These are phyloP conservation scores for Epinephelus moara DNA, from an alignment of 2,113 vertebrate genomes.

Conservation along the genomic window DNA sequence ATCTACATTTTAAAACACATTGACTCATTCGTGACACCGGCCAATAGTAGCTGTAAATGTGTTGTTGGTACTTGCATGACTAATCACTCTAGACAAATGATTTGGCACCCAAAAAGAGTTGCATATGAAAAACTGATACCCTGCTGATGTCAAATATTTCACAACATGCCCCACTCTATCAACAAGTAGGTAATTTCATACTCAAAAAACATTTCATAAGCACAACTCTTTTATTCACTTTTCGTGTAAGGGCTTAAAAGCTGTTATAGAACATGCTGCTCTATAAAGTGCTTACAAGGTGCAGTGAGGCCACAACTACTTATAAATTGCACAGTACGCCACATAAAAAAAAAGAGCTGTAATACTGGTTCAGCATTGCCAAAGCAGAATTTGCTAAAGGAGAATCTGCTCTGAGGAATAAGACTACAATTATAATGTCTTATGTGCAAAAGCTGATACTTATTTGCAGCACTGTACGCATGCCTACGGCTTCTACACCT, in stretches of 20 bases:
- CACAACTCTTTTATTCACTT: slow-evolving; percentile 44
- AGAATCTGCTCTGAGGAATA: not conserved
- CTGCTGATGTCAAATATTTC: slow-evolving; percentile 1
- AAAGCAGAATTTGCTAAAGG: not conserved
- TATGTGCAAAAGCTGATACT: not conserved
- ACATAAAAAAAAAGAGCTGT: slow-evolving; percentile 29
- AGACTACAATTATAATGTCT: not conserved
- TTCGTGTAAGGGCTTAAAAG: not conserved
- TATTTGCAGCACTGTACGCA: not conserved
- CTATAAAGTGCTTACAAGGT: slow-evolving; percentile 44
- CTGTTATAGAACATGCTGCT: not conserved
- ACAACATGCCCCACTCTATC: not conserved
- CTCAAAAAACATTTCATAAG: not conserved
- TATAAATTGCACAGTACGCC: not conserved
- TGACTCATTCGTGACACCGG: not conserved
- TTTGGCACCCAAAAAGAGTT: not conserved
- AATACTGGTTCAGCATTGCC: slow-evolving; percentile 59
- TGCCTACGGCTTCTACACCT: not conserved
- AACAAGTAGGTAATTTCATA: slow-evolving; percentile 6
- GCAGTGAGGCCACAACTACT: slow-evolving; percentile 21
- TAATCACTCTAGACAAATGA: slow-evolving; percentile 2
- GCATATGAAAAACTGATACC: not conserved
- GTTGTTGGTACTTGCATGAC: slow-evolving; percentile 12
- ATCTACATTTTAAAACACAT: not conserved
- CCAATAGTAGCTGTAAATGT: not conserved